Evolutionary conservation across 2,888 invertebrate genomes (phyloP).

Genomic region (Drosophila demipolita): DNA sequence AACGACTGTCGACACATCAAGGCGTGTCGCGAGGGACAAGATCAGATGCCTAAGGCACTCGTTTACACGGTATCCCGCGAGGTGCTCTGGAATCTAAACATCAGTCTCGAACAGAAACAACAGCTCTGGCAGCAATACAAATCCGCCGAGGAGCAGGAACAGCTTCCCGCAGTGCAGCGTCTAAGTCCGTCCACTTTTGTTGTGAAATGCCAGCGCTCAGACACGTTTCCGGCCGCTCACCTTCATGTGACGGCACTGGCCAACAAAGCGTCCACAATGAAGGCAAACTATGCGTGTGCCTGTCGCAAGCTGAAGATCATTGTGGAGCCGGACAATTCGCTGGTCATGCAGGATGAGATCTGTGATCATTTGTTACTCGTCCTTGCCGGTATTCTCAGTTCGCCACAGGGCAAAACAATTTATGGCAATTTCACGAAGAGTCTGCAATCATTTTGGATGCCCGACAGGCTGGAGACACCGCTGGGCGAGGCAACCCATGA

Average conservation of each 20-base stretch:
- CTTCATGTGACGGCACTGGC: conserved; percentile 80
- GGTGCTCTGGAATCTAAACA: conserved; percentile 81
- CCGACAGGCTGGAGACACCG: conserved; percentile 70
- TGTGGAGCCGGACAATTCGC: conserved; percentile 82
- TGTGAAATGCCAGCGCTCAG: conserved; percentile 80
- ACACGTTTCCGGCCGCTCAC: conserved; percentile 81
- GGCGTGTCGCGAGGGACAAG: conserved; percentile 60
- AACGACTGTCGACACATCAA: conserved; percentile 82
- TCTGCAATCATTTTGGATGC: conserved; percentile 82
- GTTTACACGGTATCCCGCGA: conserved; percentile 75
- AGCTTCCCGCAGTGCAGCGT: conserved; percentile 81
- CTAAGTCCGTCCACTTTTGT: conserved; percentile 81
- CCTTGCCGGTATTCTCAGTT: conserved; percentile 81
- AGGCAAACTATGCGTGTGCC: conserved; percentile 77
- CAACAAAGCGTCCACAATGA: conserved; percentile 67
- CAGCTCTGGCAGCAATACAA: conserved; percentile 81
- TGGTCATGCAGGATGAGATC: conserved; percentile 83
- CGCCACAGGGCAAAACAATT: conserved; percentile 66
- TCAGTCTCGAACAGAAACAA: conserved; percentile 76
- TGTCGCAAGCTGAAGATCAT: conserved; percentile 83
- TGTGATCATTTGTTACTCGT: conserved; percentile 84
- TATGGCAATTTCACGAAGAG: conserved; percentile 81
- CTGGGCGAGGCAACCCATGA: conserved; percentile 58
- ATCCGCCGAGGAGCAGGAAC: conserved; percentile 64
- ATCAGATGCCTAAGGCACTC: conserved; percentile 67